These are phyloP conservation scores for Sycophaga agraensis DNA, from an alignment of 1,140 invertebrate species.

Conservation along the genomic window DNA sequence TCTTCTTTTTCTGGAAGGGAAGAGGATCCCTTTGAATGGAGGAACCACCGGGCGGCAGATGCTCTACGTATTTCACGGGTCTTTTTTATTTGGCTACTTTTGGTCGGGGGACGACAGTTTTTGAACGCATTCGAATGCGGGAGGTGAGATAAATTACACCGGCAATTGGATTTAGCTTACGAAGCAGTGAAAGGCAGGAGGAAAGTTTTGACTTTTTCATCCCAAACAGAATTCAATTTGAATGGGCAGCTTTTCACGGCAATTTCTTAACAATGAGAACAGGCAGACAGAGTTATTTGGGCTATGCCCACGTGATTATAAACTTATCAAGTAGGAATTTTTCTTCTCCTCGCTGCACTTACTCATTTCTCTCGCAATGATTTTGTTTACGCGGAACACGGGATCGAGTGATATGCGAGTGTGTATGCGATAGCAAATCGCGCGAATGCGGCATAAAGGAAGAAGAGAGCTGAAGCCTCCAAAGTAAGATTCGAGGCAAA, in stretches of 20 bases:
- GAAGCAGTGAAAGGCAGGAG: not conserved
- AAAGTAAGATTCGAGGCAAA: too few species aligned
- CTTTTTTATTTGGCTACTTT: slow-evolving; percentile 9
- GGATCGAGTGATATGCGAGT: too few species aligned
- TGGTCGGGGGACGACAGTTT: not conserved
- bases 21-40: slow-evolving; percentile 1
- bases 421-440: too few species aligned
- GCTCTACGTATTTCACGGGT: not conserved
- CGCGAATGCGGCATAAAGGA: too few species aligned
- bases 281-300: too few species aligned
- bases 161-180: slow-evolving; percentile 8
- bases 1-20: not conserved
- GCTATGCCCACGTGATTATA: too few species aligned
- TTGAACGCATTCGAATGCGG: not conserved
- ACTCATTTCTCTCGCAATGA: too few species aligned
- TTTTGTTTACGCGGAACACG: too few species aligned
- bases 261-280: too few species aligned
- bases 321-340: too few species aligned
- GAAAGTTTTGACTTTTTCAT: not conserved
- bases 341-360: too few species aligned
- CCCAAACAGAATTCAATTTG: not conserved
- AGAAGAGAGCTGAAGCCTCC: too few species aligned
- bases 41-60: not conserved
- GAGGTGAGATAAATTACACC: slow-evolving; percentile 13
- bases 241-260: not conserved